Evolutionary conservation across 2,888 invertebrate species (phyloP), one percentile per base, ranked within the genome.

Genomic region (Tetanocera ferruginea): DNA sequence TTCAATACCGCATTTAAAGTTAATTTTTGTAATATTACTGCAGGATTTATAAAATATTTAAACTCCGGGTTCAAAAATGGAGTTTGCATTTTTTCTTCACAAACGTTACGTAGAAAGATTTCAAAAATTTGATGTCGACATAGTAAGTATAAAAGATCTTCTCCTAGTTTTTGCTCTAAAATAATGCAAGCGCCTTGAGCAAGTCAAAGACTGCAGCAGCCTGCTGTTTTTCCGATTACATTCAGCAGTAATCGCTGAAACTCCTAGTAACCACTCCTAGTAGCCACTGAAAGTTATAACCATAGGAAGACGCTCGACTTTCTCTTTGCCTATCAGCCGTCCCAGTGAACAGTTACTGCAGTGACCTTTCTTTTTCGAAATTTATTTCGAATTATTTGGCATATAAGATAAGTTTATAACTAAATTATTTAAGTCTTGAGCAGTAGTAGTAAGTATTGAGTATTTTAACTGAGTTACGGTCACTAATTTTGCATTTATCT

Each of bases 141-240:
- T 51, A 67, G n/a, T n/a, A n/a, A 78, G 52, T 78, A 64, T 62
- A 81, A 64, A 25, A 80, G 25, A 43, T 78, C 78, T 62, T 77
- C n/a, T 28, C 74, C 76, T n/a, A 78, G 19, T 70, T 71, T 80
- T 76, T 83, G 80, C 72, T 85, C 79, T n/a, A 83, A 69, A 77
- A 83, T 77, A 70, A 80, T 79, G 78, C 81, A 82, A 57, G 84
- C 80, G 55, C 83, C 82, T 81, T 83, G 52, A 81, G 72, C 31
- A 74, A 62, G 49, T 75, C 67, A 55, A n/a, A 75, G 28, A 76
- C 76, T 34, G 70, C 69, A 55, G 34, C 37, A 37, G 57, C 57
- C 60, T 69, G 69, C 34, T 76, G 60, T 67, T 76, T 67, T 60
- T 60, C 49, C 60, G 49, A n/a, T n/a, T 69, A 11, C 69, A n/a